Evolutionary conservation across 2,797 vertebrate genomes (phyloP), one percentile per base, ranked within the genome.

Genomic region (Melanogrammus aeglefinus): DNA sequence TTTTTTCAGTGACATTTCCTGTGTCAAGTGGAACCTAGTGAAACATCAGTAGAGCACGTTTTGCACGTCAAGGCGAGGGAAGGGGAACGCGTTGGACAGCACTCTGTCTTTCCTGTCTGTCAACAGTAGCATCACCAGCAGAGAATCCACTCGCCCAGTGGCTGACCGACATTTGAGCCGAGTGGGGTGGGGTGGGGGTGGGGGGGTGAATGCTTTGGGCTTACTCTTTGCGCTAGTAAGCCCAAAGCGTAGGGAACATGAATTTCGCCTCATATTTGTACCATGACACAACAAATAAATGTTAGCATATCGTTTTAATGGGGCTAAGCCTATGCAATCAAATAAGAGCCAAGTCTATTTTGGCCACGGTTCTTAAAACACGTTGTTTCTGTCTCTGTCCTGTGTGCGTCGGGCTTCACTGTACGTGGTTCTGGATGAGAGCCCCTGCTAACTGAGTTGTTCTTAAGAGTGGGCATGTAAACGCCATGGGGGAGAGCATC

Each of bases 111-210:
- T 66, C 44, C 51, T 63, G 35, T 63, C 69, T 79, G 35, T 79
- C 69, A 75, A 35, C 21, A 38, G 63, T 72, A 12, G 78, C 74
- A 73, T 24, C 71, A 29, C 29, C 24, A 63, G 31, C n/a, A 18
- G 72, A 57, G 44, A n/a, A 73, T 18, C 31, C 72, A 24, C 70
- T 73, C 75, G n/a, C 24, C 78, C 74, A 38, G 24, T 73, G 75
- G 39, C 78, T 70, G 39, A 71, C 35, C 24, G 78, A 71, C 73
- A 75, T 79, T n/a, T 63, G 51, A 63, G 51, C 51, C 51, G 51
- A 63, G 51, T 21, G 18, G 4, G 51, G 18, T 18, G 21, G 51
- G 4, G n/a, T n/a, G n/a, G 51, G 18, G 51, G 51, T 18, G 4
- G 51, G 51, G 14, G 4, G 47, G 4, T 16, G 41, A 44, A 44